Percentiles rank a stretch among this genome's conserved stretches.
These are phyloP conservation scores for Balanococcus diminutus DNA, from an alignment of 2,888 invertebrate genomes.

Conservation along the genomic window DNA sequence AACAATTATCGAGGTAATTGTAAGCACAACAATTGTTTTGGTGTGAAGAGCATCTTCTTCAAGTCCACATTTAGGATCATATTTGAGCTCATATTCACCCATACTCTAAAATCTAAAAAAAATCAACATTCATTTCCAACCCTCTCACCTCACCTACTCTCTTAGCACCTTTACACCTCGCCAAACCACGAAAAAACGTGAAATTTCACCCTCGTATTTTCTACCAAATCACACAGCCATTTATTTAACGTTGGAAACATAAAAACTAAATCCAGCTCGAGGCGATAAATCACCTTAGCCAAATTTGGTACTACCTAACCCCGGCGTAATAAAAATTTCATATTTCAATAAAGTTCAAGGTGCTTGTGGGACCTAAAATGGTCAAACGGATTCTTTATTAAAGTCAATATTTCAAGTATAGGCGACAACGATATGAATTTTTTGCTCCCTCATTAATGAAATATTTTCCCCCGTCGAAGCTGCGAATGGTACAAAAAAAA, in stretches of 20 bases:
- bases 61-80: too few relatives aligned
- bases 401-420: constrained; percentile 26
- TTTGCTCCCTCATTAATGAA: constrained; percentile 28
- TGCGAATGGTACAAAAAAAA: background rate
- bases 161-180: too few relatives aligned
- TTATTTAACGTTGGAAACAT: background rate
- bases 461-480: constrained; percentile 6
- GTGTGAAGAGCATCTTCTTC: too few relatives aligned
- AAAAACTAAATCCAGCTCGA: background rate
- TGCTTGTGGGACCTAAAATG: constrained; percentile 11
- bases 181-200: background rate
- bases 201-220: background rate
- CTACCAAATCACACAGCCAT: background rate
- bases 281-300: background rate
- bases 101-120: too few relatives aligned
- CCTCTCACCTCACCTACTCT: too few relatives aligned
- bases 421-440: constrained; percentile 22
- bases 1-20: too few relatives aligned
- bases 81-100: too few relatives aligned
- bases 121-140: too few relatives aligned
- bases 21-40: too few relatives aligned
- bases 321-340: constrained; percentile 20
- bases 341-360: constrained; percentile 40
- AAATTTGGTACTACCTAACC: background rate
- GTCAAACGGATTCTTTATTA: constrained; percentile 35